A percentile compares a stretch with the other conserved stretches of the same genome.
These are phyloP conservation scores for Drosophila niveifrons DNA, from an alignment of 2,888 invertebrate genomes.

Conservation along the genomic window DNA sequence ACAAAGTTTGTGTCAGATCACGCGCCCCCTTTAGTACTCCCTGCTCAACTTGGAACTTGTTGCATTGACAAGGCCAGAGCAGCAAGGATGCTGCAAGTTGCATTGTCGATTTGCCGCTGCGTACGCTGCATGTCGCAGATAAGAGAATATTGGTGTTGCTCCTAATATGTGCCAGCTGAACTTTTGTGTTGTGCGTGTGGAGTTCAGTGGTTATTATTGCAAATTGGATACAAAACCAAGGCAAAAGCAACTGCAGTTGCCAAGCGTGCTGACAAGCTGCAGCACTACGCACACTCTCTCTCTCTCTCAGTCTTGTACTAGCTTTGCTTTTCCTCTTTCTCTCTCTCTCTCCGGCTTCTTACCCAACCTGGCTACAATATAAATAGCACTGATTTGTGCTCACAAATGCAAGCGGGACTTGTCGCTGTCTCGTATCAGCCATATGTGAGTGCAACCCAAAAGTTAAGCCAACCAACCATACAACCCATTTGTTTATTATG, in stretches of 20 bases:
- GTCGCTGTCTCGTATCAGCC: constrained; percentile 40
- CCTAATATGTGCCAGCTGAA: constrained; percentile 32
- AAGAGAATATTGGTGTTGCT: constrained; percentile 41
- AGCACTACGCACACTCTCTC: constrained; percentile 1
- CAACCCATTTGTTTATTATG: constrained; percentile 80
- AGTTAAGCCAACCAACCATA: constrained; percentile 79
- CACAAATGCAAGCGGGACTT: constrained; percentile 62
- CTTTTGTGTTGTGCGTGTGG: constrained; percentile 32
- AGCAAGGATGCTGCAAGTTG: constrained; percentile 35
- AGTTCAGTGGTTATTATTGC: constrained; percentile 57
- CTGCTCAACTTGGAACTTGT: constrained; percentile 55
- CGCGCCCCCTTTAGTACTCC: not conserved
- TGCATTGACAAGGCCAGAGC: constrained; percentile 68
- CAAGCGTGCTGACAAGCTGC: constrained; percentile 61
- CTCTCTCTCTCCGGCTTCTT: not conserved
- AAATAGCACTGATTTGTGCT: constrained; percentile 79
- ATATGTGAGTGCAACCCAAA: constrained; percentile 59
- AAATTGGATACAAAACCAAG: constrained; percentile 49
- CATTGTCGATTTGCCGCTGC: constrained; percentile 37
- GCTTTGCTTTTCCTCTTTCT: not conserved
- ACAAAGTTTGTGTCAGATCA: constrained; percentile 61
- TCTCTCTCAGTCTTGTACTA: not conserved
- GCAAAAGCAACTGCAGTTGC: constrained; percentile 38
- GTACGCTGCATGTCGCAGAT: constrained; percentile 55
- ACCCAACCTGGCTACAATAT: constrained; percentile 63